phyloP scores from a whole-genome alignment of 2,113 vertebrate genomes.

The cattle (Bos taurus) region ARS-UCD2.0 NC_037354.1:18092501-18093000 shows the following conservation, averaged over 20 bases:
- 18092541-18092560: background rate
- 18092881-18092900: background rate
- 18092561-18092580: background rate
- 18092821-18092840: background rate
- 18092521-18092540: background rate
- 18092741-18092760: background rate
- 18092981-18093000: background rate
- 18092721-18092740: background rate
- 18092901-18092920: background rate
- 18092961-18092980: background rate
- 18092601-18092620: background rate
- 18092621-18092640: background rate
- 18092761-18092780: background rate
- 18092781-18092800: background rate
- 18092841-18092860: background rate
- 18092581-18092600: background rate
- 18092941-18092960: background rate
- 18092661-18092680: background rate
- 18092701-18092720: background rate
- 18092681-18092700: background rate
- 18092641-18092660: background rate
- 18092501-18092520: background rate
- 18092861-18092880: background rate
- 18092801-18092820: background rate
- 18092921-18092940: background rate